Percentiles rank a stretch among this genome's conserved stretches.
Conservation (phyloP, 2,113 vertebrate genomes). For the Vulpes ferrilata region DNA sequence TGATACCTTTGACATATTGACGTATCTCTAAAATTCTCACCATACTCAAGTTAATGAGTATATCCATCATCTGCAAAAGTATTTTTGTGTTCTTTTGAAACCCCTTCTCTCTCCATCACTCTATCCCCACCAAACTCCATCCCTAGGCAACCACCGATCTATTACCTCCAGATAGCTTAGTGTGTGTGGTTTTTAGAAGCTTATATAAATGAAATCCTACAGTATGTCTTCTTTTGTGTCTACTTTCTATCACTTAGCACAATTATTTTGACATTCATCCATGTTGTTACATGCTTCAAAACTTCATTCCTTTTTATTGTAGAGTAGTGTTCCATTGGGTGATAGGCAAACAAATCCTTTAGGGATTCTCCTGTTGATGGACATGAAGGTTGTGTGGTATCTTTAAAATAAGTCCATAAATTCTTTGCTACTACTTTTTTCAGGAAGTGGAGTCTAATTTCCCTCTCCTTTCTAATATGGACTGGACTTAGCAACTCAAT, state of each 20-base stretch:
- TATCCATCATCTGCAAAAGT: not conserved
- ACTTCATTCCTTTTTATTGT: not conserved
- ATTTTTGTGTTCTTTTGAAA: not conserved
- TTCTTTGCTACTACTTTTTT: not conserved
- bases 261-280: slow-evolving; percentile 27
- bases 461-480: not conserved
- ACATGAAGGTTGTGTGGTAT: not conserved
- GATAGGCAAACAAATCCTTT: not conserved
- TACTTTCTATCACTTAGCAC: slow-evolving; percentile 35
- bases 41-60: not conserved
- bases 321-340: not conserved
- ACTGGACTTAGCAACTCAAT: not conserved
- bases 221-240: not conserved
- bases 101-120: not conserved
- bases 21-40: not conserved
- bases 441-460: not conserved
- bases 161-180: not conserved
- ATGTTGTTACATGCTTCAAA: not conserved
- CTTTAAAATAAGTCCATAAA: slow-evolving; percentile 15
- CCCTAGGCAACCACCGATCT: not conserved
- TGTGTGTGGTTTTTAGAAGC: not conserved
- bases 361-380: not conserved
- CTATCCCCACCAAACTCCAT: not conserved
- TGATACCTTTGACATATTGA: not conserved
- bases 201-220: slow-evolving; percentile 1